These are phyloP conservation scores for Margarornis squamiger DNA, from an alignment of 2,797 vertebrate genomes.

Conservation along the genomic window DNA sequence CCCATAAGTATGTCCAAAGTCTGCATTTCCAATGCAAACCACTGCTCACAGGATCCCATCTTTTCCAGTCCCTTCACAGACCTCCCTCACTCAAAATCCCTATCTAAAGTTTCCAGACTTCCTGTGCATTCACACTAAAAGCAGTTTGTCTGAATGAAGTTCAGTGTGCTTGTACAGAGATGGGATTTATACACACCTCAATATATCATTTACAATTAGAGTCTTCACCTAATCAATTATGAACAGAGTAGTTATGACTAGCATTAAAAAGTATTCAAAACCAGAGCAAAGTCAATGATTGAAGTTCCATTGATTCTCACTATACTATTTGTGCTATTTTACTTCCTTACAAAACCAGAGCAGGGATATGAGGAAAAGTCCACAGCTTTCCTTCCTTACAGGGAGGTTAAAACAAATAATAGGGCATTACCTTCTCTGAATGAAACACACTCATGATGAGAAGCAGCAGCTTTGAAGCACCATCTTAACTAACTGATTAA, in stretches of 20 bases:
- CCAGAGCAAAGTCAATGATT: background rate
- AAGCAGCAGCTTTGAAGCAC: background rate
- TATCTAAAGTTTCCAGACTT: background rate
- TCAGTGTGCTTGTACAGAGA: background rate
- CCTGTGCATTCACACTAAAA: background rate
- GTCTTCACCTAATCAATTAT: background rate
- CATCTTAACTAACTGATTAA: background rate
- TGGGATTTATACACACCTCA: background rate
- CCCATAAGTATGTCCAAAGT: background rate
- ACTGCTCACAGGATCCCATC: background rate
- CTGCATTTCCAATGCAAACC: conserved; percentile 5
- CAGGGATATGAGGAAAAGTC: background rate
- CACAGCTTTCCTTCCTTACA: background rate
- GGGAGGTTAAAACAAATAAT: background rate
- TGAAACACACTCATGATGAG: background rate
- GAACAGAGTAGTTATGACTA: background rate
- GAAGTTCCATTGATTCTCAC: background rate
- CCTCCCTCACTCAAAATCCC: background rate
- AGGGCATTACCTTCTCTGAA: background rate
- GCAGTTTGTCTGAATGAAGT: background rate
- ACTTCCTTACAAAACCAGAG: background rate
- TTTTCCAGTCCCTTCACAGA: background rate
- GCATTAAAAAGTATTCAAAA: background rate
- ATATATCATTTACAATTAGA: background rate
- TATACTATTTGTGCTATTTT: background rate